Base-by-base conservation (phyloP, 2,113 vertebrate genomes). In the Echinops telfairi region DNA sequence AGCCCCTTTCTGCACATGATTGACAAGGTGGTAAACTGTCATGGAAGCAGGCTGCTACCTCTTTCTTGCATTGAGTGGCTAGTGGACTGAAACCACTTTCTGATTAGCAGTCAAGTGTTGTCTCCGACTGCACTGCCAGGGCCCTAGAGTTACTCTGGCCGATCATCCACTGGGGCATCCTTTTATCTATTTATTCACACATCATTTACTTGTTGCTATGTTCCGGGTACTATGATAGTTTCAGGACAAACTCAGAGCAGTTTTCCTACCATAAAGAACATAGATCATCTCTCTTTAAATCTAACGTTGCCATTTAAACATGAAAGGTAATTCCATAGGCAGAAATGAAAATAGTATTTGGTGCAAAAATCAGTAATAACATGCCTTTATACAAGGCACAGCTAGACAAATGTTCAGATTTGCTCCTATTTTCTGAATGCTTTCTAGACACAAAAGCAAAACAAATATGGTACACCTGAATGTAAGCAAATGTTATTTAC, bases 401-500 rank as follows among this genome's bases (percentile, higher is more conserved):
- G 77, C 22, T 57, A 57, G 33, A 53, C 77, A 82, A 86, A 57
- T 60, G 12, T 47, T 64, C 43, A 36, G 22, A 27, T 43, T 31
- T 31, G 70, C 6, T 58, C 29, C 17, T 84, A 23, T 11, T 40
- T 80, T 76, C n/a, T 90, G 29, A 64, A 64, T 22, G 66, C 23
- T 94, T 58, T 25, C n/a, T 66, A 23, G n/a, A 85, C 78, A 84
- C 19, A 92, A 58, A 80, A 43, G 14, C 19, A 23, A 33, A 25
- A 27, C 68, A 66, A 76, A 66, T 40, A 20, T 38, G 31, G 38
- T 8, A 33, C 8, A 80, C 53, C 64, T 77, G 73, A 53, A 85
- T 73, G 20, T 73, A 22, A 83, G 29, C 68, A 88, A 81, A 83
- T 78, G 64, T 40, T 83, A 53, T 77, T 93, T 77, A 84, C n/a